These are phyloP conservation scores for Lepus oiostolus DNA, from an alignment of 2,797 vertebrate genomes.

Conservation along the genomic window DNA sequence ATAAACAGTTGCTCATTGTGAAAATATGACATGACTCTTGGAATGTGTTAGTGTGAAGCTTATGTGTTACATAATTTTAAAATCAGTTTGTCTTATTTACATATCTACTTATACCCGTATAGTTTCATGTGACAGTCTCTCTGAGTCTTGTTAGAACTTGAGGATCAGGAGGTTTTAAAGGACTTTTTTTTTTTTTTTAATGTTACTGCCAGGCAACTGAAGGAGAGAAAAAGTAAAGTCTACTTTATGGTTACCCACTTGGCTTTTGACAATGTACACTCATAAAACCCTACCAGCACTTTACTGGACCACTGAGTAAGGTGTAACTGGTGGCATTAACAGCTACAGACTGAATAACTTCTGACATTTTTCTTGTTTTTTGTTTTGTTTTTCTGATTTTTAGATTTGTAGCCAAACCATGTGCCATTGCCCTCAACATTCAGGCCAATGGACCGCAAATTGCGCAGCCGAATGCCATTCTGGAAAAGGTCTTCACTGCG, in stretches of 20 bases:
- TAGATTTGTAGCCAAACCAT: constrained; percentile 98
- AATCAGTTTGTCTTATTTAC: constrained; percentile 10
- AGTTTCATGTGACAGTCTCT: background rate
- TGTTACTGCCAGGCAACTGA: background rate
- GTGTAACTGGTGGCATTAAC: background rate
- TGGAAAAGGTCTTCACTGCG: constrained; percentile 99
- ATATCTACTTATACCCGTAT: background rate
- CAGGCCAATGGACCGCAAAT: constrained; percentile 97
- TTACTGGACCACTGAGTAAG: background rate
- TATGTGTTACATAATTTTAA: background rate
- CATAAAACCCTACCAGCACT: background rate
- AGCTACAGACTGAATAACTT: constrained; percentile 58
- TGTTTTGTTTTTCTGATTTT: constrained; percentile 64
- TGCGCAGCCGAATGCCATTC: constrained; percentile 97
- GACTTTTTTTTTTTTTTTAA: background rate
- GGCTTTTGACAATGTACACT: background rate
- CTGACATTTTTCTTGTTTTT: background rate
- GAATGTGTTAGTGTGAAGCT: background rate
- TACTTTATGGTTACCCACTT: background rate
- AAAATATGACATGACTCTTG: background rate
- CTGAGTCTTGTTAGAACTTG: constrained; percentile 21
- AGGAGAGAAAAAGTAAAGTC: constrained; percentile 10
- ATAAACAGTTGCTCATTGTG: background rate
- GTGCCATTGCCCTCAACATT: constrained; percentile 98
- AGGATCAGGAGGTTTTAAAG: background rate